Evolutionary conservation across 1,140 invertebrate genomes (phyloP).

Genomic region (Macrobrachium nipponense): DNA sequence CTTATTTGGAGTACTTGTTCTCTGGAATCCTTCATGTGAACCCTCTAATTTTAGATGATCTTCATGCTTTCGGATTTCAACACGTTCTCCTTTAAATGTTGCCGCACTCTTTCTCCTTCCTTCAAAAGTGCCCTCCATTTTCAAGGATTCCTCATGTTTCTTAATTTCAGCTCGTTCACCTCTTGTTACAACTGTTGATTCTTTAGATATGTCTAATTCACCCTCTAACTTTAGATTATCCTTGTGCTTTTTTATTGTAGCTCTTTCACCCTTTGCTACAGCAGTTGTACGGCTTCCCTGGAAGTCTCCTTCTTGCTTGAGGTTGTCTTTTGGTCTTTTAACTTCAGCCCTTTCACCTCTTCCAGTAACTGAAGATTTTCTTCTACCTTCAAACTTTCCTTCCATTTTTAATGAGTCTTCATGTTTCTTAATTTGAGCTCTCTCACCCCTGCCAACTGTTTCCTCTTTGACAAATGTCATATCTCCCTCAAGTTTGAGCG

Average conservation of each 20-base stretch:
- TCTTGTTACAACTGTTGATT: slow-evolving; percentile 60
- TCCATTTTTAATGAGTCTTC: slow-evolving; percentile 73
- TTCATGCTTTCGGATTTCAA: slow-evolving; percentile 70
- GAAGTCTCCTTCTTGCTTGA: slow-evolving; percentile 67
- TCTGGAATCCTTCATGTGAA: slow-evolving; percentile 13
- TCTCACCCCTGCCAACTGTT: slow-evolving; percentile 66
- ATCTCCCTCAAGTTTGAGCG: slow-evolving; percentile 69
- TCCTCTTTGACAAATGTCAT: slow-evolving; percentile 68
- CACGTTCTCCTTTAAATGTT: slow-evolving; percentile 56
- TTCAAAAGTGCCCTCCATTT: slow-evolving; percentile 71
- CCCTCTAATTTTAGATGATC: slow-evolving; percentile 72
- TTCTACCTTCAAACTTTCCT: slow-evolving; percentile 67
- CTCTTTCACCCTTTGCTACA: slow-evolving; percentile 42
- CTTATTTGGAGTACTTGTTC: too few relatives aligned
- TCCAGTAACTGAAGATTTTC: slow-evolving; percentile 18
- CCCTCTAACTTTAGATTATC: slow-evolving; percentile 66
- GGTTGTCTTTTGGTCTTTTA: slow-evolving; percentile 66
- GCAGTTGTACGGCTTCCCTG: slow-evolving; percentile 63
- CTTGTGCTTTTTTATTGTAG: slow-evolving; percentile 45
- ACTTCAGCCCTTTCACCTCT: slow-evolving; percentile 68
- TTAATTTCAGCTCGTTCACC: slow-evolving; percentile 67
- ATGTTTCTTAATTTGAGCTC: slow-evolving; percentile 69
- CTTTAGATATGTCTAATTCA: slow-evolving; percentile 59
- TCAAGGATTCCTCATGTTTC: slow-evolving; percentile 72
- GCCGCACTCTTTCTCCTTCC: slow-evolving; percentile 40